Conservation (phyloP, 2,113 vertebrate genomes). For the Poicephalus meyeri region DNA sequence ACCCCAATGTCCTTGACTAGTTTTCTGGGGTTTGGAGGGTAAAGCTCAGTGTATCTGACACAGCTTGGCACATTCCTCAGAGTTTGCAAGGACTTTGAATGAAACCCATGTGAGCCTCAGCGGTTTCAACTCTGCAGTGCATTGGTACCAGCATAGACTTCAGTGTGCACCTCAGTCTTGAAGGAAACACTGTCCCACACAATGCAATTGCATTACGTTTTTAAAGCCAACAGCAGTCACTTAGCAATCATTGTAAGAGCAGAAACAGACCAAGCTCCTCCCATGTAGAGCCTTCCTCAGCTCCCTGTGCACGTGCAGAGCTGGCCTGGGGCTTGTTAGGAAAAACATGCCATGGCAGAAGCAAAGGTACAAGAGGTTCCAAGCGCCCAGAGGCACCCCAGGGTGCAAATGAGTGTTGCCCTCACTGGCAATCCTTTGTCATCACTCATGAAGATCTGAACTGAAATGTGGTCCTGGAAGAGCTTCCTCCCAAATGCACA, state of each 20-base stretch:
- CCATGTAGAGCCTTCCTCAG: background rate
- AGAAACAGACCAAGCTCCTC: background rate
- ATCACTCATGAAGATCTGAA: background rate
- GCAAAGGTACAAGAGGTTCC: background rate
- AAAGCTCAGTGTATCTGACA: background rate
- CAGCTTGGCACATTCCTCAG: background rate
- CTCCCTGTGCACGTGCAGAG: background rate
- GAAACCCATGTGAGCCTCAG: background rate
- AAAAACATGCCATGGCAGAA: background rate
- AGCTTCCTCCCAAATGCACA: background rate
- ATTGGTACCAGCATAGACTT: background rate
- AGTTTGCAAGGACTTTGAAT: background rate
- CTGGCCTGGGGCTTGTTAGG: background rate
- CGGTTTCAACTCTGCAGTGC: background rate
- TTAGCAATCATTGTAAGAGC: background rate
- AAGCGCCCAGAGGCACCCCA: background rate
- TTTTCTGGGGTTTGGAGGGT: background rate
- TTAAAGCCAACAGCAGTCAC: background rate
- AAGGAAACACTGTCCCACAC: background rate
- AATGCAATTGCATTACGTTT: background rate
- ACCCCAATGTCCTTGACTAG: background rate
- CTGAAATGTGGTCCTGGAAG: background rate
- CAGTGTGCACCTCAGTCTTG: background rate
- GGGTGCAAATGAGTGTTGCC: background rate
- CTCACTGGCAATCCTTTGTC: background rate